Conservation (phyloP, 1,140 invertebrate genomes). For the Pogonomyrmex barbatus region DNA sequence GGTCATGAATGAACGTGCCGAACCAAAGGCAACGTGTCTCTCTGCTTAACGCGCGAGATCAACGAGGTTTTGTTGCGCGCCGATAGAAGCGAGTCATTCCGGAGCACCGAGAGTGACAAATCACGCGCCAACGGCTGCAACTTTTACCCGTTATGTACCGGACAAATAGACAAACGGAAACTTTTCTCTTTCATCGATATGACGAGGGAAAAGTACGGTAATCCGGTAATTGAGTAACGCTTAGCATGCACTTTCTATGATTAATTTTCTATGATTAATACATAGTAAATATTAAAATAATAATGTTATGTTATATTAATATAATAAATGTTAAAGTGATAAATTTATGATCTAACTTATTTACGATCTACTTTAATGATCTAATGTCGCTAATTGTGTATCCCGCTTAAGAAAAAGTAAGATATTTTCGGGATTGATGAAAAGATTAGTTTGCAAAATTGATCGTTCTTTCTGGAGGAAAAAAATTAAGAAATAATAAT, state of each 20-base stretch:
- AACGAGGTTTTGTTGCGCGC: conserved; percentile 49
- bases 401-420: not conserved
- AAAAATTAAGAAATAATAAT: not conserved
- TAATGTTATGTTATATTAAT: no score
- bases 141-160: conserved; percentile 44
- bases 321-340: not conserved
- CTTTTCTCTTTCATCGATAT: conserved; percentile 19
- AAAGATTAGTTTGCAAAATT: not conserved
- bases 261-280: not conserved
- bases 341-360: not conserved
- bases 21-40: conserved; percentile 43
- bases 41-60: conserved; percentile 50
- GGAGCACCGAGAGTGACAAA: conserved; percentile 55
- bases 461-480: no score
- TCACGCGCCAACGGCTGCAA: conserved; percentile 53
- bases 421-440: not conserved
- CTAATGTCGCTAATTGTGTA: not conserved
- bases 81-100: conserved; percentile 55
- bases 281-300: not conserved
- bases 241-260: not conserved
- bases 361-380: no score
- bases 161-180: not conserved
- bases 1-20: conserved; percentile 43
- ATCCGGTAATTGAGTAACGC: not conserved
- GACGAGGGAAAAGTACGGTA: not conserved